Evolutionary conservation across 2,888 invertebrate species (phyloP).

Genomic region (Thymelicus sylvestris): DNA sequence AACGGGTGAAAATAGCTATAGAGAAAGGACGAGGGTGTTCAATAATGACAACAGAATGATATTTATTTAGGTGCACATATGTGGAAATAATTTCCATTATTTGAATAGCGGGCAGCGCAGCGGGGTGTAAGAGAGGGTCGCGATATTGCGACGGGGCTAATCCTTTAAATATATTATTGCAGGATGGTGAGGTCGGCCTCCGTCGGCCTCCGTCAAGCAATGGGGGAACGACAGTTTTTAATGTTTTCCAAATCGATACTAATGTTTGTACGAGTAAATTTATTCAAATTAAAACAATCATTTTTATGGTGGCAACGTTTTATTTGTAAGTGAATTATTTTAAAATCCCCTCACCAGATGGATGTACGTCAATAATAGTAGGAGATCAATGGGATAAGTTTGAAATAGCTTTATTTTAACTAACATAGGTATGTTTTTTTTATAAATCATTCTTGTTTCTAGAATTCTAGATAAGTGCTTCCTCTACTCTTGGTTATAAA

Average conservation of each 20-base stretch:
- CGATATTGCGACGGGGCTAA: conserved; percentile 82
- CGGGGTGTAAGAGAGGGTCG: conserved; percentile 69
- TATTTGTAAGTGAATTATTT: background rate
- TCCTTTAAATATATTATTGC: conserved; percentile 85
- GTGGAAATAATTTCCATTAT: conserved; percentile 84
- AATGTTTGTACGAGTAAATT: conserved; percentile 63
- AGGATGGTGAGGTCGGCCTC: conserved; percentile 64
- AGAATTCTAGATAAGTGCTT: too few species aligned
- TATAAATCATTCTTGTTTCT: too few species aligned
- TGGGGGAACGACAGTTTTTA: conserved; percentile 71
- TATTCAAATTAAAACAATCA: conserved; percentile 35
- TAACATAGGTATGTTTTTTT: too few species aligned
- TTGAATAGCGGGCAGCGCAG: conserved; percentile 73
- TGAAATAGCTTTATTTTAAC: too few species aligned
- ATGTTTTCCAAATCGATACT: conserved; percentile 75
- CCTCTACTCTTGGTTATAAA: too few species aligned
- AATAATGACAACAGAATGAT: conserved; percentile 79
- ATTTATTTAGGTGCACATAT: conserved; percentile 84
- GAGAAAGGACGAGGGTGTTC: conserved; percentile 67
- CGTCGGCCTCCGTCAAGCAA: conserved; percentile 59
- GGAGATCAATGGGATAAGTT: background rate
- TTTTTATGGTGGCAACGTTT: conserved; percentile 18
- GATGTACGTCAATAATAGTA: background rate
- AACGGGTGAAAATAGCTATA: conserved; percentile 76
- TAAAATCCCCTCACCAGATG: background rate